Evolutionary conservation across 1,140 invertebrate species (phyloP), one percentile per base, ranked within the genome.

Genomic region (Nasonia longicornis): DNA sequence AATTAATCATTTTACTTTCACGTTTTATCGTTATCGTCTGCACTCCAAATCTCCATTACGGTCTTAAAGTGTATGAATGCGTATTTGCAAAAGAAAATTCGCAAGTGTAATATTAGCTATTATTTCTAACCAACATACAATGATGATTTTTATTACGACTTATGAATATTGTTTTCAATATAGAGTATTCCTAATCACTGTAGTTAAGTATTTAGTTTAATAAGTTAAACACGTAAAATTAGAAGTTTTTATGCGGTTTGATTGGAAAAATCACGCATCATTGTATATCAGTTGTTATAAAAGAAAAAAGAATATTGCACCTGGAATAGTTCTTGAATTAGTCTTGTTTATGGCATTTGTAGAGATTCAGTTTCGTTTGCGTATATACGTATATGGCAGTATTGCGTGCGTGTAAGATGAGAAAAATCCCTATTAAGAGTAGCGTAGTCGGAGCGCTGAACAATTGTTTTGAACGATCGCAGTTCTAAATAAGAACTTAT

Each of bases 341-440:
- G 35, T 77, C 20, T 84, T 83, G 67, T 70, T 81, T 70, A 81
- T 77, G 48, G 48, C 67, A 77, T 81, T 71, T 77, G 6, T 31
- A 45, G 64, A 64, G 52, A 52, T 29, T 72, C 22, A 48, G 70
- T 38, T 76, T 42, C 22, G 31, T 35, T 71, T 77, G 71, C 63
- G 72, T 83, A 82, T 76, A 81, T 79, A 26, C 26, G 26, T 26
- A 72, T 77, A 84, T 83, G 84, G 84, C 84, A 84, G 81, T 86
- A 81, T 85, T 64, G n/a, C 70, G 73, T n/a, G 76, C 70, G 52
- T 45, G 38, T 63, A 48, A 66, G 7, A 58, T 67, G 63, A 73
- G 63, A 82, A 78, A 78, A 73, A 74, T 78, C 10, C 14, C 35
- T 82, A 72, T 26, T 82, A 74, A 82, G 70, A 42, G 70, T 77